phyloP scores from a whole-genome alignment of 2,113 vertebrate species.

The Forbesichthys papilliferus region DNA sequence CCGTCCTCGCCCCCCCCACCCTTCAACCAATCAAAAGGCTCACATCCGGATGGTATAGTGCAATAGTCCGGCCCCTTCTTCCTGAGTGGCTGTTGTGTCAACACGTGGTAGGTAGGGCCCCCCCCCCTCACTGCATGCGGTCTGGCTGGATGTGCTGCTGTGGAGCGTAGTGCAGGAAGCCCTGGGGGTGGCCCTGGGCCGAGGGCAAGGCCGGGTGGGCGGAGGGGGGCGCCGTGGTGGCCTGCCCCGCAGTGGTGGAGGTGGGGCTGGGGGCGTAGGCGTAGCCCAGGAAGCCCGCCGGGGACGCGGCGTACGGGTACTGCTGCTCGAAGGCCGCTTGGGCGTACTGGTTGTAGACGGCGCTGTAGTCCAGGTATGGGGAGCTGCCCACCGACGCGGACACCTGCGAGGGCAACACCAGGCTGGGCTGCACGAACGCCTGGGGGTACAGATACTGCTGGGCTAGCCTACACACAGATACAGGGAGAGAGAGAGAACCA shows the following conservation, averaged over 20 bases:
- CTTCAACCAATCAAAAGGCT: slow-evolving; percentile 29
- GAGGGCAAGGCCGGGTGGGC: slow-evolving; percentile 75
- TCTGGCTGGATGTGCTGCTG: slow-evolving; percentile 90
- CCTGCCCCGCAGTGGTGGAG: slow-evolving; percentile 61
- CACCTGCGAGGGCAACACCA: slow-evolving; percentile 87
- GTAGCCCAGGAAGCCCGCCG: slow-evolving; percentile 82
- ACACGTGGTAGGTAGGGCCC: neutral
- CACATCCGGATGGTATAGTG: slow-evolving; percentile 70
- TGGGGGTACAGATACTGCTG: slow-evolving; percentile 90
- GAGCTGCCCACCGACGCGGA: slow-evolving; percentile 82
- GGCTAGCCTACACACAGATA: slow-evolving; percentile 78
- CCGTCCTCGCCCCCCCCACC: slow-evolving; percentile 10
- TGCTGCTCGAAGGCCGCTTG: slow-evolving; percentile 90
- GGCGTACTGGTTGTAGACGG: slow-evolving; percentile 88
- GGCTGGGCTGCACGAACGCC: slow-evolving; percentile 87
- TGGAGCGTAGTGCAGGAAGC: slow-evolving; percentile 88
- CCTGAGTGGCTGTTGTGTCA: slow-evolving; percentile 5
- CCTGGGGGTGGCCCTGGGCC: slow-evolving; percentile 56
- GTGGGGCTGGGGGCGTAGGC: slow-evolving; percentile 82
- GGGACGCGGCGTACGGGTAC: slow-evolving; percentile 90
- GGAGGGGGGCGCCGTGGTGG: slow-evolving; percentile 63
- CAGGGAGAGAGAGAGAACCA: slow-evolving; percentile 24
- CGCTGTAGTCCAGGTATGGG: slow-evolving; percentile 88
- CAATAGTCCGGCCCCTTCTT: slow-evolving; percentile 63
- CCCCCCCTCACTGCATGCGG: slow-evolving; percentile 83